Percentiles rank a stretch among this genome's conserved stretches.
These are phyloP conservation scores for Fratercula arctica DNA, from an alignment of 2,797 vertebrate genomes.

Conservation along the genomic window DNA sequence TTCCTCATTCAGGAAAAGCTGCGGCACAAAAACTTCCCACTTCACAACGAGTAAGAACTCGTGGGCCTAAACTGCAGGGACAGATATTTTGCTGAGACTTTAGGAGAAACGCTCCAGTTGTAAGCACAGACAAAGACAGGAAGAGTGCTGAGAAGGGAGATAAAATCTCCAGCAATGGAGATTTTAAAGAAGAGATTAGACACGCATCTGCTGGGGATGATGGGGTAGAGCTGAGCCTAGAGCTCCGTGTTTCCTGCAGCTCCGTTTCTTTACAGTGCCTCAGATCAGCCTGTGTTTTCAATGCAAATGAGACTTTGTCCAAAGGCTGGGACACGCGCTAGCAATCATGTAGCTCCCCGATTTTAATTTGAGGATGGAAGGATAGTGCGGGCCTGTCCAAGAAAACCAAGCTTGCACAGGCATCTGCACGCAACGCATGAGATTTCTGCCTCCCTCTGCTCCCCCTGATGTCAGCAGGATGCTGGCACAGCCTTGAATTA, in stretches of 20 bases:
- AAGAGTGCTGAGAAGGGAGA: not conserved
- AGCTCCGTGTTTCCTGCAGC: not conserved
- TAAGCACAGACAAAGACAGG: not conserved
- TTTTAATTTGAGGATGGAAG: not conserved
- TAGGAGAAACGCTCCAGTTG: not conserved
- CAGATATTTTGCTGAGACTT: not conserved
- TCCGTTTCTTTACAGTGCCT: not conserved
- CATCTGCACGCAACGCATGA: fast-evolving
- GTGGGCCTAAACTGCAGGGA: not conserved
- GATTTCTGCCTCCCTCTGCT: not conserved
- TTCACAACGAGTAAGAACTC: not conserved
- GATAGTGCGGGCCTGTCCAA: not conserved
- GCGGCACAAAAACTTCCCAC: not conserved
- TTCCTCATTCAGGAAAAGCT: not conserved
- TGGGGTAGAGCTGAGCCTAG: not conserved
- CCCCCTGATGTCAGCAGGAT: not conserved
- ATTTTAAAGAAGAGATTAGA: not conserved
- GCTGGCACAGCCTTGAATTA: not conserved
- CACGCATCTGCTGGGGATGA: fast-evolving
- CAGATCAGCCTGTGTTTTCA: fast-evolving
- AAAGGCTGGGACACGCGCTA: not conserved
- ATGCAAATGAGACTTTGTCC: not conserved
- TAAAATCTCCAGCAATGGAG: not conserved
- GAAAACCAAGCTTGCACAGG: not conserved
- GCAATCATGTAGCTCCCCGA: not conserved